Conservation (phyloP, 2,113 vertebrate genomes). For the Pantherophis guttatus region DNA sequence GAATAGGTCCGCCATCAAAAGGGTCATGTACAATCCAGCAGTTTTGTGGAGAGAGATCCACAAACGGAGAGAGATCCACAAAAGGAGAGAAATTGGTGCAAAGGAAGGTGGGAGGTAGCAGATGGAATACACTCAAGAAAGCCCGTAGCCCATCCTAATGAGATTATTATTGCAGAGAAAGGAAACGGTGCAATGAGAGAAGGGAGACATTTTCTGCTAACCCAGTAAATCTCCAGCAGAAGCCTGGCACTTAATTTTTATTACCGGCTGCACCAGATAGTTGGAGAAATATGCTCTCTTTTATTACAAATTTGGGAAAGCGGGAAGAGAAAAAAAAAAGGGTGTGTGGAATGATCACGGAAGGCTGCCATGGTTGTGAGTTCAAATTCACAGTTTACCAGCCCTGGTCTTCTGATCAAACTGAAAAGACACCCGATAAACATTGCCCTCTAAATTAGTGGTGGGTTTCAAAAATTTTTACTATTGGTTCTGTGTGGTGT, state of each 20-base stretch:
- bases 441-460: neutral
- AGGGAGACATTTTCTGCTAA: neutral
- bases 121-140: neutral
- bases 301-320: neutral
- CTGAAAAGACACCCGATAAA: neutral
- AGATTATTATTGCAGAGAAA: neutral
- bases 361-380: neutral
- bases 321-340: neutral
- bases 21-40: neutral
- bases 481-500: no score
- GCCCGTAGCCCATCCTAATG: neutral
- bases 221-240: neutral
- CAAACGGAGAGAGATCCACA: no score
- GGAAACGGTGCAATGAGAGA: neutral
- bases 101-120: neutral
- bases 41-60: neutral
- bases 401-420: neutral
- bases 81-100: neutral
- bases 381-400: neutral
- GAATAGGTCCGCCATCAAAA: neutral
- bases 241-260: conserved; percentile 19
- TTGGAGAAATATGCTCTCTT: neutral
- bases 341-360: neutral
- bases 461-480: no score
- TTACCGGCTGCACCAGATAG: neutral